A percentile compares a stretch with the other conserved stretches of the same genome.
phyloP scores from a whole-genome alignment of 2,888 invertebrate genomes.

The Nineta flava region DNA sequence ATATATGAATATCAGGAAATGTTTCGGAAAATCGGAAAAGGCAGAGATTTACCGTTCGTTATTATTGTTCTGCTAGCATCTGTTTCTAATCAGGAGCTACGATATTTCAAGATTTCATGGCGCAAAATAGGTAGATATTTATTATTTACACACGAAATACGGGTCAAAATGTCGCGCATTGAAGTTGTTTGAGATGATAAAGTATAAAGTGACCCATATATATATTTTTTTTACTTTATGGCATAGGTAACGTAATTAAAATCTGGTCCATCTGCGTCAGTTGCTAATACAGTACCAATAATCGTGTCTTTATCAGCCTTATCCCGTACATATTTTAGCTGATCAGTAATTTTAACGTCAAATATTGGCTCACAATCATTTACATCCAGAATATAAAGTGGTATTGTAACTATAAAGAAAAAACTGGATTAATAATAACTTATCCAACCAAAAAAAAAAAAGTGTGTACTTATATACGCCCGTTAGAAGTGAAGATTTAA shows the following conservation, averaged over 20 bases:
- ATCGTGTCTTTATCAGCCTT: constrained; percentile 28
- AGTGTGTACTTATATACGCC: too few relatives aligned
- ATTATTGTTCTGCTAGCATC: too few relatives aligned
- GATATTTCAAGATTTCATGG: background rate
- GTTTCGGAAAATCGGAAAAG: too few relatives aligned
- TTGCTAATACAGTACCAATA: constrained; percentile 41
- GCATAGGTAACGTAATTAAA: constrained; percentile 39
- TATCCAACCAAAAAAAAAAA: too few relatives aligned
- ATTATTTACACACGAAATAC: too few relatives aligned
- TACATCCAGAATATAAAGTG: constrained; percentile 40
- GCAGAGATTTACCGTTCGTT: too few relatives aligned
- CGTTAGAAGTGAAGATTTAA: too few relatives aligned
- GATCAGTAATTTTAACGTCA: constrained; percentile 27
- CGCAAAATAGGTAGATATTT: background rate
- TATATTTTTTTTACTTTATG: constrained; percentile 29
- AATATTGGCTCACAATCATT: constrained; percentile 48
- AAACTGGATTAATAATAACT: background rate
- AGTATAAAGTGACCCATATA: background rate
- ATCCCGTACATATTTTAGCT: constrained; percentile 34
- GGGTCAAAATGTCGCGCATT: background rate
- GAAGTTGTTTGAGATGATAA: too few relatives aligned
- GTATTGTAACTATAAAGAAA: constrained; percentile 32
- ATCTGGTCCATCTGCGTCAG: constrained; percentile 42
- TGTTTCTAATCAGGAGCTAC: too few relatives aligned
- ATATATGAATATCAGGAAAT: too few relatives aligned